A percentile compares a stretch with the other conserved stretches of the same genome.
Evolutionary conservation across 2,797 vertebrate species (phyloP).

Genomic region (Echiichthys vipera): DNA sequence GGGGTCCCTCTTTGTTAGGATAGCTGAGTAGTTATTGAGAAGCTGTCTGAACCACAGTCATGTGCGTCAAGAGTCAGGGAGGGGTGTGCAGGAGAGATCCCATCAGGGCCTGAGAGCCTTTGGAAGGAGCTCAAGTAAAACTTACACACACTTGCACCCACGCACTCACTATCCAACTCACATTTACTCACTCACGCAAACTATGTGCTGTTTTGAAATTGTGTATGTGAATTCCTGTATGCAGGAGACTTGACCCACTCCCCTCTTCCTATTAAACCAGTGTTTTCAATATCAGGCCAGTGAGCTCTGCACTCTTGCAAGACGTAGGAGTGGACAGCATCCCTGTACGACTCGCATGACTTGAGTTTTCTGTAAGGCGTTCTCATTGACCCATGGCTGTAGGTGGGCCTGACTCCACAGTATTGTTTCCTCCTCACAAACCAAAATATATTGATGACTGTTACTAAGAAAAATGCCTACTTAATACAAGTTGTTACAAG

Average conservation of each 20-base stretch:
- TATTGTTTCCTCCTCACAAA: slow-evolving; percentile 55
- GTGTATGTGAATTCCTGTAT: slow-evolving; percentile 49
- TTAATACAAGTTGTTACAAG: slow-evolving; percentile 30
- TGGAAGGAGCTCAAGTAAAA: slow-evolving; percentile 64
- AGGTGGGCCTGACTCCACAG: slow-evolving; percentile 45
- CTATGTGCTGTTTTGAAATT: slow-evolving; percentile 51
- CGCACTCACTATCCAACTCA: slow-evolving; percentile 18
- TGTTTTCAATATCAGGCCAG: slow-evolving; percentile 61
- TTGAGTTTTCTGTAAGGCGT: slow-evolving; percentile 48
- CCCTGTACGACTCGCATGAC: slow-evolving; percentile 35
- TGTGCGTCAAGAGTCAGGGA: slow-evolving; percentile 54
- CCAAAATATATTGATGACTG: slow-evolving; percentile 59
- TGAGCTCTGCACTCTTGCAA: slow-evolving; percentile 57
- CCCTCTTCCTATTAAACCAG: slow-evolving; percentile 33
- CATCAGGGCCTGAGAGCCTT: slow-evolving; percentile 56
- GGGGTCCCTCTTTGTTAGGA: slow-evolving; percentile 63
- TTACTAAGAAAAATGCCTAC: slow-evolving; percentile 44
- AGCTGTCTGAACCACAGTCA: slow-evolving; percentile 61
- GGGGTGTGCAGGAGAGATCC: slow-evolving; percentile 60
- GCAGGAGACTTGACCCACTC: slow-evolving; percentile 46
- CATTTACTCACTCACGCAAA: too few relatives aligned
- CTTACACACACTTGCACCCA: slow-evolving; percentile 37
- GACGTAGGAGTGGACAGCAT: slow-evolving; percentile 59
- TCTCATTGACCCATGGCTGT: slow-evolving; percentile 47
- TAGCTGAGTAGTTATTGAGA: slow-evolving; percentile 67